Evolutionary conservation across 2,888 invertebrate genomes (phyloP), one percentile per base, ranked within the genome.

Genomic region (Aquatica leii): DNA sequence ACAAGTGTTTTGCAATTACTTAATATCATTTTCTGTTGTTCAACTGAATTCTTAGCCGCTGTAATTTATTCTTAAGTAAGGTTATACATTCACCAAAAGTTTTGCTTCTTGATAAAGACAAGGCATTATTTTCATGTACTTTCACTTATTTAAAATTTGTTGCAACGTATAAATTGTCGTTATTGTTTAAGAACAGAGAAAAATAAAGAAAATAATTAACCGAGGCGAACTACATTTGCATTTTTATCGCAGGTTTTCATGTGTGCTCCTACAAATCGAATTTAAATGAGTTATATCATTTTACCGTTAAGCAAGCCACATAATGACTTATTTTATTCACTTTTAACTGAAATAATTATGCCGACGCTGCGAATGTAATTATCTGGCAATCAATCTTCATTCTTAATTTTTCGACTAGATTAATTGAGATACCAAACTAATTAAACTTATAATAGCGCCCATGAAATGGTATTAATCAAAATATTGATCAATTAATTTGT

Each of bases 381-480:
- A 70, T 69, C 63, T 67, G 67, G 67, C 55, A 67, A 69, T 69
- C 69, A 69, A 71, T 71, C 68, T 69, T 67, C 54, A 58, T 59
- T 59, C 37, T 52, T 59, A 65, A 62, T 64, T 60, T 54, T 59
- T 60, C 35, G 18, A 3, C 2, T 17, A 52, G 14, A 34, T 52
- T 34, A 52, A 46, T 46, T 17, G 46, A 46, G 46, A 46, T 46
- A 46, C 18, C 46, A 46, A 46, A 18, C 46, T 46, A 46, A 46
- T 46, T 46, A 46, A 20, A 9, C 11, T 20, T 18, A 18, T 46
- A 46, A 46, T 46, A 20, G 46, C 18, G 20, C 46, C 41, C 46
- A 46, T 46, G n/a, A 46, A 18, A 20, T 18, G n/a, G 46, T 14
- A 17, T 18, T 46, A 46, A 46, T 46, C 46, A 46, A 46, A 46